Evolutionary conservation across 2,888 invertebrate species (phyloP).

Genomic region (Hemistola chrysoprasaria): DNA sequence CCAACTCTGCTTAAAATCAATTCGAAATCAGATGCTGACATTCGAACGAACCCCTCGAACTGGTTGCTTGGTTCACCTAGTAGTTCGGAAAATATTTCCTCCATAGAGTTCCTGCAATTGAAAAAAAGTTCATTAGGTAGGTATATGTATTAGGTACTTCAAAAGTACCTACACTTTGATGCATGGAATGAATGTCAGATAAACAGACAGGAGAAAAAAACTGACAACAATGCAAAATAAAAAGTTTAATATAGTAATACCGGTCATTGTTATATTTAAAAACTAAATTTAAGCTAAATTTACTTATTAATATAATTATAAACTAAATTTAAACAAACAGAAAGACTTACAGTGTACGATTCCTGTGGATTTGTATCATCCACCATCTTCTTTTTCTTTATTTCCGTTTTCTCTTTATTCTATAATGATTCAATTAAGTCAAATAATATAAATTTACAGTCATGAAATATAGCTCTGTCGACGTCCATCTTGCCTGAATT

Average conservation of each 20-base stretch:
- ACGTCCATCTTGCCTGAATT: no score
- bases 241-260: no score
- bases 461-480: not conserved
- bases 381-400: not conserved
- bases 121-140: no score
- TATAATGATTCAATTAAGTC: not conserved
- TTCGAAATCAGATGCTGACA: slow-evolving; percentile 8
- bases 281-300: no score
- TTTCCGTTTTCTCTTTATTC: not conserved
- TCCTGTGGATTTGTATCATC: slow-evolving; percentile 2
- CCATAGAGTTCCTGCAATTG: slow-evolving; percentile 7
- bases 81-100: slow-evolving; percentile 12
- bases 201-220: no score
- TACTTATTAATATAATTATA: no score
- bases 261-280: no score
- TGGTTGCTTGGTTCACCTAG: slow-evolving; percentile 12
- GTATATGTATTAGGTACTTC: no score
- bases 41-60: slow-evolving; percentile 8
- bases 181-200: no score
- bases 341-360: slow-evolving; percentile 1
- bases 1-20: slow-evolving; percentile 1
- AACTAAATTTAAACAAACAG: no score
- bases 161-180: no score
- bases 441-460: not conserved
- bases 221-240: no score